Percentiles rank a stretch among this genome's conserved stretches.
Conservation (phyloP, 2,797 vertebrate genomes). For the Notolepis coatsorum region DNA sequence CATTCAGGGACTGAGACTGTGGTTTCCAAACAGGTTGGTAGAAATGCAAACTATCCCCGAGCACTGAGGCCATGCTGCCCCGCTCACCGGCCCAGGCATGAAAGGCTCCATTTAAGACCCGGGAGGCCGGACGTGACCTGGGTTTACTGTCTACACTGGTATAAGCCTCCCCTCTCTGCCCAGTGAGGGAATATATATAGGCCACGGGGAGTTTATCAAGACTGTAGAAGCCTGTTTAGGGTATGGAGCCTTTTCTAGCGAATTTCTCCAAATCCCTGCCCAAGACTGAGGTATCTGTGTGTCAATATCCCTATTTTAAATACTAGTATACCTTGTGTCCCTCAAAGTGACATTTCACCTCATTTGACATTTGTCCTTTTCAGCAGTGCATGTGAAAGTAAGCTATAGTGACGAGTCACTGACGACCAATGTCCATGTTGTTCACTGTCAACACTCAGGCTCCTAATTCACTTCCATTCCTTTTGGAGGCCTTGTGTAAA, state of each 20-base stretch:
- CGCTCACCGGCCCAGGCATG: conserved; percentile 50
- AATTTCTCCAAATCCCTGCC: conserved; percentile 28
- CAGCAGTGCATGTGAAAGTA: too few species aligned
- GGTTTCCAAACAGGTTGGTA: conserved; percentile 53
- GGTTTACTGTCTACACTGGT: conserved; percentile 64
- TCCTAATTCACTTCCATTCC: too few species aligned
- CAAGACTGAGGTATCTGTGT: too few species aligned
- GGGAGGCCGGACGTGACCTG: conserved; percentile 61
- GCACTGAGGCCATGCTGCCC: conserved; percentile 33
- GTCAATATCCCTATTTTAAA: too few species aligned
- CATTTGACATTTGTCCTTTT: too few species aligned
- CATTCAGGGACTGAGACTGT: conserved; percentile 17
- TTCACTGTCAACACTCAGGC: too few species aligned
- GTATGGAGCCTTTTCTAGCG: background rate
- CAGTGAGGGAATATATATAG: conserved; percentile 25
- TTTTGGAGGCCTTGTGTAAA: too few species aligned
- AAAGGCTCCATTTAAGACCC: conserved; percentile 69
- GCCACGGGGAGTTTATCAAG: conserved; percentile 15
- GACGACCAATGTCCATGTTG: too few species aligned
- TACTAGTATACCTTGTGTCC: too few species aligned
- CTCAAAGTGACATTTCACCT: too few species aligned
- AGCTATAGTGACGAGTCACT: too few species aligned
- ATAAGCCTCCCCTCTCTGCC: conserved; percentile 44
- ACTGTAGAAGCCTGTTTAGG: conserved; percentile 41
- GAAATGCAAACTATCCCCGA: conserved; percentile 59